Percentiles rank a stretch among this genome's conserved stretches.
Evolutionary conservation across 2,888 invertebrate species (phyloP).

Genomic region (Gnatocerus cornutus): DNA sequence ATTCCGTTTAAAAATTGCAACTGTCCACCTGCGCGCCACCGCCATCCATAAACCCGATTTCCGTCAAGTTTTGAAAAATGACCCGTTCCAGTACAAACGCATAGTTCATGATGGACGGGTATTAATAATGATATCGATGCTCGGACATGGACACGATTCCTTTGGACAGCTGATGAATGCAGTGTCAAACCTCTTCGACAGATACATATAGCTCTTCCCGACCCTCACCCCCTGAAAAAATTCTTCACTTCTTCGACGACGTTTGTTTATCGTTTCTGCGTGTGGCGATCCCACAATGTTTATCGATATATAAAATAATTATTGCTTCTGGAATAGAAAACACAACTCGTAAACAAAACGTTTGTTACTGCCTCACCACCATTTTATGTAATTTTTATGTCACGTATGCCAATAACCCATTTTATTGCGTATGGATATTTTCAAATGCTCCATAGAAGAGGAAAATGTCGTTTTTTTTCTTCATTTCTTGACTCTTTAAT

Average conservation of each 20-base stretch:
- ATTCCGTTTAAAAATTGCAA: not conserved
- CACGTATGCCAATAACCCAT: slow-evolving; percentile 53
- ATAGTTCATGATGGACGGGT: slow-evolving; percentile 63
- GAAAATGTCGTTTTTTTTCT: slow-evolving; percentile 28
- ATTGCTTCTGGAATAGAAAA: slow-evolving; percentile 54
- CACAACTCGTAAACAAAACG: slow-evolving; percentile 55
- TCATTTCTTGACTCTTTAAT: not conserved
- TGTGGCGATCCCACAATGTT: slow-evolving; percentile 22
- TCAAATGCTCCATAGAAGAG: slow-evolving; percentile 43
- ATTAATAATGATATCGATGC: slow-evolving; percentile 69
- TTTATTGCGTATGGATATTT: slow-evolving; percentile 50
- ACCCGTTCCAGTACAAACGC: slow-evolving; percentile 32
- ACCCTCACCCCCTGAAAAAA: slow-evolving; percentile 40
- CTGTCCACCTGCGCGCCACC: not conserved
- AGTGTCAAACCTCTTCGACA: slow-evolving; percentile 62
- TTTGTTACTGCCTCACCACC: slow-evolving; percentile 55
- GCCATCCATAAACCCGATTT: slow-evolving; percentile 4
- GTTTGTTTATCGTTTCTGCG: slow-evolving; percentile 22
- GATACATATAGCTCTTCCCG: slow-evolving; percentile 61
- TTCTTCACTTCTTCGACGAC: slow-evolving; percentile 10
- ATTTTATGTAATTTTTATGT: slow-evolving; percentile 58
- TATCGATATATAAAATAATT: slow-evolving; percentile 55
- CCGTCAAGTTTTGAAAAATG: slow-evolving; percentile 51
- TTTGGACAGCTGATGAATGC: slow-evolving; percentile 66
- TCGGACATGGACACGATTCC: slow-evolving; percentile 61